Conservation (phyloP, 2,113 vertebrate species). For the Tyrannus savana region DNA sequence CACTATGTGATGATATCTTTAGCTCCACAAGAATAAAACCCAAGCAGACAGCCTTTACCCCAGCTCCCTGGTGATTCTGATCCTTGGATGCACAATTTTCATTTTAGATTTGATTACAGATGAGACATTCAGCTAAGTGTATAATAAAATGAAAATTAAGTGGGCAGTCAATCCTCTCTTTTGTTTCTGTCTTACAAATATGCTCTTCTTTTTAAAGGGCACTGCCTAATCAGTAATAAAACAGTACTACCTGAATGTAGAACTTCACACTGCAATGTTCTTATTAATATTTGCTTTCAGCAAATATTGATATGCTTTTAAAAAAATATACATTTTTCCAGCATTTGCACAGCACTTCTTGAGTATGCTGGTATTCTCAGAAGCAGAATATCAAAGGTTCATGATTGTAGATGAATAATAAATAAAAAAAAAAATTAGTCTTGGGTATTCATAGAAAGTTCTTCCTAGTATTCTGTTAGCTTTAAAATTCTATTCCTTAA, state of each 20-base stretch:
- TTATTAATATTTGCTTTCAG: not conserved
- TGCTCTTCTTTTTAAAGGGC: not conserved
- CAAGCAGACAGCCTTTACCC: not conserved
- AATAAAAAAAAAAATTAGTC: not conserved
- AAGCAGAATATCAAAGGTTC: not conserved
- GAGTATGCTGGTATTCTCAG: rapidly evolving
- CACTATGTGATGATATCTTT: not conserved
- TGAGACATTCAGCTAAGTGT: not conserved
- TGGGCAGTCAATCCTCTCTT: not conserved
- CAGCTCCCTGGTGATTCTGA: not conserved
- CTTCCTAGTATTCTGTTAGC: not conserved
- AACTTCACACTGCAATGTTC: not conserved
- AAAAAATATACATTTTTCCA: not conserved
- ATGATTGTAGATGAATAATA: not conserved
- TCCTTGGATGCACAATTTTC: not conserved
- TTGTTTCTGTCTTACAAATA: not conserved
- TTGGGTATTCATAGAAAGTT: not conserved
- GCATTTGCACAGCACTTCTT: not conserved
- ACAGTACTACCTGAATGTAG: not conserved
- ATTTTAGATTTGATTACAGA: not conserved
- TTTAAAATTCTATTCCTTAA: not conserved
- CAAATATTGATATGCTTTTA: not conserved
- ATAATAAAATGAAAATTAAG: not conserved
- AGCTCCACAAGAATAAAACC: not conserved
- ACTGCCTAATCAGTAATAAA: not conserved